Evolutionary conservation across 2,888 invertebrate species (phyloP), one percentile per base, ranked within the genome.

Genomic region (Myopa tessellatipennis): DNA sequence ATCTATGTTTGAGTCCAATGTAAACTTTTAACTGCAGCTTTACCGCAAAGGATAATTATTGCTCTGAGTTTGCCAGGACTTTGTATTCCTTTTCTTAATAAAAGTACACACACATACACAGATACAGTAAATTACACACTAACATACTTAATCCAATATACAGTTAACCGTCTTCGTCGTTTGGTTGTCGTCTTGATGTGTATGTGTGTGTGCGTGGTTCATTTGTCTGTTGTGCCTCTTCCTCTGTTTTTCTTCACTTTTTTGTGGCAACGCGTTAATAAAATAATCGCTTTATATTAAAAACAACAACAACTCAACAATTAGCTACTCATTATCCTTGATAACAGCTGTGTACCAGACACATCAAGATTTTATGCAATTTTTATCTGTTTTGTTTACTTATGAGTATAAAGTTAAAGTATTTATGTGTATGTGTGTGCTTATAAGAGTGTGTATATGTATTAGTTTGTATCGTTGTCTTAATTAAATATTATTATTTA

Each of bases 241-340:
- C 10, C 34, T 36, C 14, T 16, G 14, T 18, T 63, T 36, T 63
- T 14, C 36, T 36, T 26, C 26, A 14, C 12, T 26, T 5, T 63
- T 26, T 34, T 63, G 63, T 26, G 18, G 45, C 18, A 69, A 69
- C 26, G 40, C 40, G 45, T 52, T 69, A 68, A 68, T 68, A 50
- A 69, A 69, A 69, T 69, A 50, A 69, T 50, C 50, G 69, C 69
- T 45, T 69, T 69, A 69, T 52, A 69, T 69, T 50, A 52, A 40
- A 14, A 14, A 8, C 16, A 68, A 50, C 68, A 68, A 50, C 50
- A 69, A 69, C 45, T n/a, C n/a, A 68, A 45, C 40, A 68, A 68
- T 68, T 38, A 40, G 38, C 45, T 50, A 40, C 18, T 69, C 50
- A 69, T 18, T 69, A 50, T 50, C 45, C 50, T 52, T 69, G 69